Conservation (phyloP, 2,888 invertebrate genomes). For the Euplagia quadripunctaria region DNA sequence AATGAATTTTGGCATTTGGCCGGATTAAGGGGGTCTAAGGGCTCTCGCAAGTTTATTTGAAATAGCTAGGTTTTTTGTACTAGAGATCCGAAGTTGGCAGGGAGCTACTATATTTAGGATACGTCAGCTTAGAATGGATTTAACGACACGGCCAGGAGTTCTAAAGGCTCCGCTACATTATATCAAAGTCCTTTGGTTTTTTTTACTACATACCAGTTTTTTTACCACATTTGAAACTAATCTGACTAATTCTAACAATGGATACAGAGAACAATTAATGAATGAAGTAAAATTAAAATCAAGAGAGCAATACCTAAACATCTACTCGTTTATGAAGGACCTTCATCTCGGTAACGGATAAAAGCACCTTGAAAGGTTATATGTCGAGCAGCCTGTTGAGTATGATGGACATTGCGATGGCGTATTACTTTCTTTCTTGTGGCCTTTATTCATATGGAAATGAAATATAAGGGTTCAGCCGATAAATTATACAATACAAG, state of each 20-base stretch:
- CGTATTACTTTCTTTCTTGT: not conserved
- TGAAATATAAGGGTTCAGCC: constrained; percentile 10
- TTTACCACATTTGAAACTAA: no score
- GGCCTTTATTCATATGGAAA: constrained; percentile 13
- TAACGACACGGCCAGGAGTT: no score
- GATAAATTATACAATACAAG: constrained; percentile 1
- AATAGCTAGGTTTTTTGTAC: no score
- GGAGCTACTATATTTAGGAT: no score
- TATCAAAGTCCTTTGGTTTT: no score
- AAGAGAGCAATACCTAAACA: not conserved
- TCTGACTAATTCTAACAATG: not conserved
- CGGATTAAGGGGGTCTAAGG: no score
- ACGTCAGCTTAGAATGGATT: no score
- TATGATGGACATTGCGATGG: constrained; percentile 10
- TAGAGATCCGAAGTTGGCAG: no score
- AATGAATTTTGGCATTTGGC: no score
- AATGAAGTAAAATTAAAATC: not conserved
- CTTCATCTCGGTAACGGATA: constrained; percentile 1
- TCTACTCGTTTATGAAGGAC: not conserved
- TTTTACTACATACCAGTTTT: no score
- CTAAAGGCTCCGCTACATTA: no score
- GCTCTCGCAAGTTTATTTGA: no score
- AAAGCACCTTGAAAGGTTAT: not conserved
- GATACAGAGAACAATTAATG: not conserved
- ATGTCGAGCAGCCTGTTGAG: constrained; percentile 1